Evolutionary conservation across 1,140 invertebrate genomes (phyloP).

Genomic region (Aphis craccivora): DNA sequence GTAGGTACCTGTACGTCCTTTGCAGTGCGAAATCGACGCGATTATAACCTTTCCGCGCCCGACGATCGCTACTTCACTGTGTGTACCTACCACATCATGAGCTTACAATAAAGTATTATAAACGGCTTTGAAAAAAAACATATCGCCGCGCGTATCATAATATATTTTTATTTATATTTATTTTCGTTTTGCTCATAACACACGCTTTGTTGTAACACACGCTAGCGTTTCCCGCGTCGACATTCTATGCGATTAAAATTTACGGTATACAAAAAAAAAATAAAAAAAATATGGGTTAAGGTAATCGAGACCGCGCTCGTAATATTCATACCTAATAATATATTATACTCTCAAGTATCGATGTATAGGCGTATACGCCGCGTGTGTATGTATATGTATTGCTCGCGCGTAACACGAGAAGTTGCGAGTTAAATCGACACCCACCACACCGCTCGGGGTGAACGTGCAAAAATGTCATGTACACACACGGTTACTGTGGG

Average conservation of each 20-base stretch:
- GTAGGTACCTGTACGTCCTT: neutral
- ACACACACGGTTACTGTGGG: too few relatives aligned
- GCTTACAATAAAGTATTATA: too few relatives aligned
- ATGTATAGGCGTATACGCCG: neutral
- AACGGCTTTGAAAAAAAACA: too few relatives aligned
- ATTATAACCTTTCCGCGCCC: neutral
- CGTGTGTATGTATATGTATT: neutral
- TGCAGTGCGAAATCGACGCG: neutral
- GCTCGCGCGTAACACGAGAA: neutral
- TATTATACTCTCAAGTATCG: neutral
- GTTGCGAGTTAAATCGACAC: neutral
- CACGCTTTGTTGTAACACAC: too few relatives aligned
- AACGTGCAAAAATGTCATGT: neutral
- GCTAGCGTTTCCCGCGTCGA: neutral
- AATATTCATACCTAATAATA: too few relatives aligned
- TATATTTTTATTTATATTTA: neutral
- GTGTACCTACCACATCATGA: too few relatives aligned
- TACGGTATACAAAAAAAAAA: neutral
- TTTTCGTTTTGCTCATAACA: neutral
- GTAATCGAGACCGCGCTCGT: neutral
- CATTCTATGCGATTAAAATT: neutral
- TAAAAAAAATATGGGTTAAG: constrained; percentile 37
- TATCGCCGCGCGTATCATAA: neutral
- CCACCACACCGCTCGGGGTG: neutral
- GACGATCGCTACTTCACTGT: neutral